phyloP scores from a whole-genome alignment of 2,113 vertebrate species.

The Eublepharis macularius region DNA sequence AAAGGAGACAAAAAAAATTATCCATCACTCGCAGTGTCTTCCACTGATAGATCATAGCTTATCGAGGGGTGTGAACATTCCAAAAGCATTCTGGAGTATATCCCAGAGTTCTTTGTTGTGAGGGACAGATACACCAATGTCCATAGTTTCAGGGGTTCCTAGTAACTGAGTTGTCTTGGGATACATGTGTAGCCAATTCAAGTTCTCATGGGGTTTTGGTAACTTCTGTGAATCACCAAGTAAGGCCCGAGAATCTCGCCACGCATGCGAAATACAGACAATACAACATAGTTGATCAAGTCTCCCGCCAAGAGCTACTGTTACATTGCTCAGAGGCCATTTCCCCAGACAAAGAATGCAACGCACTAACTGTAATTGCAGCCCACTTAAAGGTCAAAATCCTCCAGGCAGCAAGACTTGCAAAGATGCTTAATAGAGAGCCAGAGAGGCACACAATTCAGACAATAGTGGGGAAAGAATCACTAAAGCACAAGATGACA shows the following conservation, averaged over 20 bases:
- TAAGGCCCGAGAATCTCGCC: not conserved
- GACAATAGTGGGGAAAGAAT: conserved; percentile 37
- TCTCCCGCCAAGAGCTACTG: conserved; percentile 29
- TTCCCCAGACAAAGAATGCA: conserved; percentile 69
- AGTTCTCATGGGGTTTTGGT: not conserved
- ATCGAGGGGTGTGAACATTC: not conserved
- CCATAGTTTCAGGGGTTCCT: not conserved
- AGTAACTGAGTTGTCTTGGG: not conserved
- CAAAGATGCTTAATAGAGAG: conserved; percentile 53
- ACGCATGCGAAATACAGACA: not conserved
- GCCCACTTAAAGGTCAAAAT: conserved; percentile 74
- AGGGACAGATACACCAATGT: not conserved
- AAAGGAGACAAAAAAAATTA: too few species aligned
- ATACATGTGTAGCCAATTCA: not conserved
- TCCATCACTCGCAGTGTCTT: too few species aligned
- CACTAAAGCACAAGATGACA: conserved; percentile 4
- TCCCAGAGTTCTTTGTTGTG: too few species aligned
- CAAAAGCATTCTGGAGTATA: not conserved
- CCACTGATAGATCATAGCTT: not conserved
- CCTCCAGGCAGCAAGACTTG: conserved; percentile 51
- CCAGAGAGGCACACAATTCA: not conserved
- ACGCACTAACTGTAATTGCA: conserved; percentile 67
- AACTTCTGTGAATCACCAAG: not conserved
- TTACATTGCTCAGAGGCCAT: conserved; percentile 71
- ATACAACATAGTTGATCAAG: conserved; percentile 17